A percentile compares a stretch with the other conserved stretches of the same genome.
These are phyloP conservation scores for Bombus breviceps DNA, from an alignment of 1,140 invertebrate species.

Conservation along the genomic window DNA sequence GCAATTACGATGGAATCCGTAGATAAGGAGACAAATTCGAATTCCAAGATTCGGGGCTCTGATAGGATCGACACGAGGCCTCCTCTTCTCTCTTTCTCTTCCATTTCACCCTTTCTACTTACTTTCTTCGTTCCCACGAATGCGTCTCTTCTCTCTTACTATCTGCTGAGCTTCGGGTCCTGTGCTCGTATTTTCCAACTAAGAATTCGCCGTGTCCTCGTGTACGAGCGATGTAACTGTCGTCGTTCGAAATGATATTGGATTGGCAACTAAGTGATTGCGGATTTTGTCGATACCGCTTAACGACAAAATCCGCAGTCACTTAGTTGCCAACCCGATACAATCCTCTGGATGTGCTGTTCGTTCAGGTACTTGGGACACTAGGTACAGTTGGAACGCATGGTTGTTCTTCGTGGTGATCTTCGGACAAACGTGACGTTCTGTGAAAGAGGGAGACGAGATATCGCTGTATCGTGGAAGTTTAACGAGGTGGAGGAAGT, in stretches of 20 bases:
- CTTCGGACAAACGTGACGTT: no score
- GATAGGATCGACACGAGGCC: conserved; percentile 73
- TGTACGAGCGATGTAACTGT: background rate
- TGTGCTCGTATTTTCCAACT: conserved; percentile 10
- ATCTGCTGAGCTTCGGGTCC: background rate
- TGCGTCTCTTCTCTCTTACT: background rate
- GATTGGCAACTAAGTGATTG: no score
- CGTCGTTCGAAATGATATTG: background rate
- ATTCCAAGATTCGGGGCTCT: conserved; percentile 74
- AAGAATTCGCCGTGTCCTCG: background rate
- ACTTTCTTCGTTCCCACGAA: conserved; percentile 1
- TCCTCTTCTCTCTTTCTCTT: background rate
- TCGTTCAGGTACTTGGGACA: no score
- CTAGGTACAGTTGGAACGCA: no score
- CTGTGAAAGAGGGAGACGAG: background rate
- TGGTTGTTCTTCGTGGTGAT: no score
- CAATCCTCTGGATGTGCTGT: no score
- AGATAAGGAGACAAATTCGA: conserved; percentile 76
- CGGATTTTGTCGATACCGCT: no score
- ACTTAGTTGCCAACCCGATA: no score
- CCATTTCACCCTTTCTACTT: background rate
- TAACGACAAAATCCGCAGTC: no score
- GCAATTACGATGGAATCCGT: conserved; percentile 80
- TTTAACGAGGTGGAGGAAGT: background rate
- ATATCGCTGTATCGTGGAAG: background rate